Evolutionary conservation across 2,113 vertebrate genomes (phyloP), one percentile per base, ranked within the genome.

Genomic region (Petromus typicus): DNA sequence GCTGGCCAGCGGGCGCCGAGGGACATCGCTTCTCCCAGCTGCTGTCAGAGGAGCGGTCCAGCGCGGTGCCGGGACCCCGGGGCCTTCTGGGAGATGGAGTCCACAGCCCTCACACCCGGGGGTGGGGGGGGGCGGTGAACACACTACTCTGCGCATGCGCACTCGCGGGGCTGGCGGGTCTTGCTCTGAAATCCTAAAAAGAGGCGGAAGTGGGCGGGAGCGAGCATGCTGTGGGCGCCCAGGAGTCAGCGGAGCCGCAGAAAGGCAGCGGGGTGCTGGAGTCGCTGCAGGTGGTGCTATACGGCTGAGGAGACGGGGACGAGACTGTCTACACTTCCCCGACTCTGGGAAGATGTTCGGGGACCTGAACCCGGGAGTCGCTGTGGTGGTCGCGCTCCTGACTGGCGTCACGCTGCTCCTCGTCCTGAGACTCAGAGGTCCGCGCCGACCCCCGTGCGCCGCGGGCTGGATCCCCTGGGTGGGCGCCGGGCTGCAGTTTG

Each of bases 401-500:
- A 43, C 73, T 1, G 73, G 73, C 12, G 43, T 76, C 73, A 43
- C 43, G 43, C 75, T 78, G 45, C 16, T 78, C 30, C 16, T 78
- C 0, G 1, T 98, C 79, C 91, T 99, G 63, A 97, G 73, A 27
- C 43, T 43, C 73, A 97, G 97, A 91, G 95, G 92, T 18, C 67
- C 75, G 0, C 92, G 64, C 71, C 86, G 57, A 75, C 99, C 98
- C 30, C 99, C 99, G 4, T 99, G 98, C 95, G 98, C 99, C 90
- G 22, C 88, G 32, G 98, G 99, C 96, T 99, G 99, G 98, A 98
- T 99, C 93, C 99, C 99, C 27, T 99, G 99, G 99, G 94, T 99
- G 23, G 99, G 99, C 96, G 99, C 98, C 9, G 98, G 97, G 3
- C 98, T 98, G 78, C 97, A 98, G 86, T 98, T 99, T 63, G 98